Percentiles rank a stretch among this genome's conserved stretches.
These are phyloP conservation scores for Microtus oregoni DNA, from an alignment of 2,113 vertebrate species.

Conservation along the genomic window DNA sequence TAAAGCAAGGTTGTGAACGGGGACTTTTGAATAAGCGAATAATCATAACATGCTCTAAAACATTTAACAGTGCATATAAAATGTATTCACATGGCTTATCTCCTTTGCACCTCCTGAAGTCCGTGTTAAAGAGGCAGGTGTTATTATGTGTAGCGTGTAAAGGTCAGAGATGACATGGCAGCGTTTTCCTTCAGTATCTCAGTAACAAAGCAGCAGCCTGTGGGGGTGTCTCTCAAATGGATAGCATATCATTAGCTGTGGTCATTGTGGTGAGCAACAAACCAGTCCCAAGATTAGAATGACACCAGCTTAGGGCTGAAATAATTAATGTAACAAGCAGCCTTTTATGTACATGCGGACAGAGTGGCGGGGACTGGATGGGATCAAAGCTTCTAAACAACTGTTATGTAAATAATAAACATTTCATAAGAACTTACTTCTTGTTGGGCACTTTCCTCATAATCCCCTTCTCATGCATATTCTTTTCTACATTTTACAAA, in stretches of 20 bases:
- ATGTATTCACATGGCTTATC: slow-evolving; percentile 53
- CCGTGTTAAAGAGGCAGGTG: slow-evolving; percentile 47
- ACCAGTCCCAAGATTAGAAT: slow-evolving; percentile 69
- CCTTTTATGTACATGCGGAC: slow-evolving; percentile 49
- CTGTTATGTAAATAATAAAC: slow-evolving; percentile 63
- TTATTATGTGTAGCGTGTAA: slow-evolving; percentile 47
- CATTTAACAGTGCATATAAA: slow-evolving; percentile 46
- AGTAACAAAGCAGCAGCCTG: slow-evolving; percentile 29
- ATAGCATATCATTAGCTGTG: slow-evolving; percentile 71
- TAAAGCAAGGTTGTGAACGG: slow-evolving; percentile 44
- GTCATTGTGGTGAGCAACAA: slow-evolving; percentile 69
- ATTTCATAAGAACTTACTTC: slow-evolving; percentile 61
- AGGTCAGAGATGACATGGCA: slow-evolving; percentile 44
- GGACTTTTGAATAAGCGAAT: slow-evolving; percentile 9
- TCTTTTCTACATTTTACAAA: slow-evolving; percentile 51
- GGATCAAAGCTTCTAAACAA: slow-evolving; percentile 67
- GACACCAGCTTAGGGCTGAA: slow-evolving; percentile 31
- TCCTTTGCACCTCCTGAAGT: slow-evolving; percentile 47
- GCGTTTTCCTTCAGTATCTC: slow-evolving; percentile 59
- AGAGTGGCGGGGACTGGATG: background rate
- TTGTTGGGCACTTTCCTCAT: background rate
- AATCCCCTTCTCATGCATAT: background rate
- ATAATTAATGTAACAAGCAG: slow-evolving; percentile 67
- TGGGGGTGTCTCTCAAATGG: slow-evolving; percentile 57
- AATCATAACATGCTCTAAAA: background rate